phyloP scores from a whole-genome alignment of 2,797 vertebrate genomes.

The Pipistrellus nathusii region DNA sequence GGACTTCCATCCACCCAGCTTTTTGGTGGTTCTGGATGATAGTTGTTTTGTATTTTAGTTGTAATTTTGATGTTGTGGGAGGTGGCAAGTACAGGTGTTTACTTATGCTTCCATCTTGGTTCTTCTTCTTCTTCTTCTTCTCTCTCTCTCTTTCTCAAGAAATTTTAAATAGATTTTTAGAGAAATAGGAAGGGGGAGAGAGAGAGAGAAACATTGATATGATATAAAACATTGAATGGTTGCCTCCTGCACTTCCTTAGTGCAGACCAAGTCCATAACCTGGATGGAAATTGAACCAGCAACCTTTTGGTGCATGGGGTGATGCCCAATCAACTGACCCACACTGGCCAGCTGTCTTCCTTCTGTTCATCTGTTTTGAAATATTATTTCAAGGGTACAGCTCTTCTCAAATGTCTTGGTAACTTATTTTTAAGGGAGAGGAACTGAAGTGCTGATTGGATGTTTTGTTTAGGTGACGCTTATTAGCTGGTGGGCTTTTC shows the following conservation, averaged over 20 bases:
- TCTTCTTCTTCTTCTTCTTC: too few relatives aligned
- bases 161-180: neutral
- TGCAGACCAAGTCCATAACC: neutral
- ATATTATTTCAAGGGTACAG: conserved; percentile 4
- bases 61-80: too few relatives aligned
- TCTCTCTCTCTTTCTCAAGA: too few relatives aligned
- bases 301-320: neutral
- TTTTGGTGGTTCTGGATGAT: too few relatives aligned
- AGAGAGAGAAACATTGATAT: neutral
- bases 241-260: neutral
- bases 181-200: neutral
- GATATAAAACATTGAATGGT: neutral
- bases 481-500: neutral
- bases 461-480: neutral
- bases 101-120: too few relatives aligned
- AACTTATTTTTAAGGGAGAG: conserved; percentile 38
- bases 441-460: neutral
- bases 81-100: too few relatives aligned
- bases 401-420: conserved; percentile 13
- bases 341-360: neutral
- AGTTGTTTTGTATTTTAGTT: too few relatives aligned
- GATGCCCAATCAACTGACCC: too few relatives aligned
- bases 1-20: too few relatives aligned
- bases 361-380: neutral
- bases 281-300: neutral